Conservation (phyloP, 2,113 vertebrate genomes). For the Thamnophis sirtalis region DNA sequence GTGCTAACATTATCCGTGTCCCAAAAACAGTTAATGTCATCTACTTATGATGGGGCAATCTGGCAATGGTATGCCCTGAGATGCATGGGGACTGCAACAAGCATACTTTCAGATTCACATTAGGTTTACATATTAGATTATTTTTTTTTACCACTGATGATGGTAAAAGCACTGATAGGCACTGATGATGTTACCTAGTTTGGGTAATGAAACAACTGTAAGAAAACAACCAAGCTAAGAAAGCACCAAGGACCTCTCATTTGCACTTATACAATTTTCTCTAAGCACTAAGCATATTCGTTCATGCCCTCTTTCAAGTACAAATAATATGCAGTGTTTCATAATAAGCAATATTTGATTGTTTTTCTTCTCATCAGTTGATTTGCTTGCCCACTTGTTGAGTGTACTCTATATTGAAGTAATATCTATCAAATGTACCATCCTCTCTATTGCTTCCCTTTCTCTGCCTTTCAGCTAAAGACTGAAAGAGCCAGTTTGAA, state of each 20-base stretch:
- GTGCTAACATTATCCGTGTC: background rate
- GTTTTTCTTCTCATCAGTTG: background rate
- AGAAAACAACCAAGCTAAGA: background rate
- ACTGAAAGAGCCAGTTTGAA: background rate
- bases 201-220: background rate
- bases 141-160: background rate
- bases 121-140: background rate
- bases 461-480: background rate
- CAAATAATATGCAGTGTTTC: background rate
- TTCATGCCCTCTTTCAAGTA: background rate
- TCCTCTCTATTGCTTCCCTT: background rate
- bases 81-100: background rate
- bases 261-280: background rate
- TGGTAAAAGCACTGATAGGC: background rate
- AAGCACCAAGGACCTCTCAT: background rate
- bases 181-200: background rate
- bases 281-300: background rate
- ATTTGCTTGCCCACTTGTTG: background rate
- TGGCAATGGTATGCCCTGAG: background rate
- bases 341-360: background rate
- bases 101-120: background rate
- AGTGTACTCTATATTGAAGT: background rate
- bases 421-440: background rate
- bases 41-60: background rate
- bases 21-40: background rate